These are phyloP conservation scores for Charina bottae DNA, from an alignment of 2,113 vertebrate genomes.

Conservation along the genomic window DNA sequence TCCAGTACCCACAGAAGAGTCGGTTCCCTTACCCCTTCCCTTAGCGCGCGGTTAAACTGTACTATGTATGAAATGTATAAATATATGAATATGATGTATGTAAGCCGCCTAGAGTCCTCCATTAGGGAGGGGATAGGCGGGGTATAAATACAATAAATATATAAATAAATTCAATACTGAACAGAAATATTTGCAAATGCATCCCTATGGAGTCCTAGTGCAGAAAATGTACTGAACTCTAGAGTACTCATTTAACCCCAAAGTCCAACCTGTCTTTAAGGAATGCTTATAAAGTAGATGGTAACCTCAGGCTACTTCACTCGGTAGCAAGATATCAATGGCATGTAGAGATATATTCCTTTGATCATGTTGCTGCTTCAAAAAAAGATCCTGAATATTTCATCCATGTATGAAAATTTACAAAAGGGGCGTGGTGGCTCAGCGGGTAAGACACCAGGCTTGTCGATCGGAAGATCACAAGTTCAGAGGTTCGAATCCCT, in stretches of 20 bases:
- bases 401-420: slow-evolving; percentile 37
- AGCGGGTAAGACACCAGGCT: too few relatives aligned
- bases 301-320: slow-evolving; percentile 58
- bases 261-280: slow-evolving; percentile 61
- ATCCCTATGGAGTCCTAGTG: slow-evolving; percentile 37
- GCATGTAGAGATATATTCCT: slow-evolving; percentile 60
- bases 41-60: too few relatives aligned
- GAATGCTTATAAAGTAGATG: slow-evolving; percentile 59
- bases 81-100: too few relatives aligned
- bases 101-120: too few relatives aligned
- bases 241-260: slow-evolving; percentile 44
- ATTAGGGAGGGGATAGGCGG: too few relatives aligned
- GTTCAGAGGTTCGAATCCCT: too few relatives aligned
- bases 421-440: too few relatives aligned
- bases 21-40: too few relatives aligned
- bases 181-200: slow-evolving; percentile 36
- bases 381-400: slow-evolving; percentile 56
- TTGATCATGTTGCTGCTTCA: slow-evolving; percentile 60
- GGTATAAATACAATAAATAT: too few relatives aligned
- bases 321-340: slow-evolving; percentile 68
- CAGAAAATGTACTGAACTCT: slow-evolving; percentile 24
- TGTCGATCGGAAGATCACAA: too few relatives aligned
- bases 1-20: too few relatives aligned
- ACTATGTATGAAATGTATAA: too few relatives aligned
- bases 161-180: not conserved